Evolutionary conservation across 2,113 vertebrate genomes (phyloP).

Genomic region (Urocitellus parryii): DNA sequence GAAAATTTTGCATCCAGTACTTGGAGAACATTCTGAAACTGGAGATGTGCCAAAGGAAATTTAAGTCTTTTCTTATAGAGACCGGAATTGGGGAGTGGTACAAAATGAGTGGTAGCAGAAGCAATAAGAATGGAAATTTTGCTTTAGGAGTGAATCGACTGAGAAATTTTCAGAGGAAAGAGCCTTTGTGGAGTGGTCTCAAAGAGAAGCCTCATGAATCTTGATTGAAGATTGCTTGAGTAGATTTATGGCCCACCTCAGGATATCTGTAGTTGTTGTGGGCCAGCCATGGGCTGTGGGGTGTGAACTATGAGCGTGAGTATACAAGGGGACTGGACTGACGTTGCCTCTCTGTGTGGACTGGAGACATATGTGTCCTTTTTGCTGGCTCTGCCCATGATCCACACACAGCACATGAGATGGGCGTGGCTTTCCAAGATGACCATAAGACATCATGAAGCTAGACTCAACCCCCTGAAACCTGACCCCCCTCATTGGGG

Average conservation of each 20-base stretch:
- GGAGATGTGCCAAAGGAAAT: not conserved
- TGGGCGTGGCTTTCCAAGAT: too few species aligned
- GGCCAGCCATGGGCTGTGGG: too few species aligned
- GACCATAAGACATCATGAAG: too few species aligned
- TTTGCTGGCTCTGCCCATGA: too few species aligned
- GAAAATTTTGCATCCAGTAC: not conserved
- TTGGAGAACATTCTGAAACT: not conserved
- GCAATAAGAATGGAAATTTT: slow-evolving; percentile 9
- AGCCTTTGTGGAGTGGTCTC: not conserved
- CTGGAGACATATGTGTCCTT: too few species aligned
- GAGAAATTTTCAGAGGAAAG: not conserved
- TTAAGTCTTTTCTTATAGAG: not conserved
- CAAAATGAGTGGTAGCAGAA: not conserved
- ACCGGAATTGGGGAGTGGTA: not conserved
- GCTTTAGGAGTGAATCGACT: not conserved
- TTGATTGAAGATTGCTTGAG: not conserved
- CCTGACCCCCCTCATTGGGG: too few species aligned
- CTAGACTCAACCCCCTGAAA: too few species aligned
- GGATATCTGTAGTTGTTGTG: too few species aligned
- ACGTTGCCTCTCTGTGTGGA: too few species aligned
- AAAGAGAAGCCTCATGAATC: not conserved
- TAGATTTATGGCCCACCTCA: not conserved
- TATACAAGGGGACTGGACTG: too few species aligned
- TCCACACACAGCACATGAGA: too few species aligned
- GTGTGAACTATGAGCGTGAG: too few species aligned